Evolutionary conservation across 2,888 invertebrate species (phyloP), one percentile per base, ranked within the genome.

Genomic region (Aphidius colemani): DNA sequence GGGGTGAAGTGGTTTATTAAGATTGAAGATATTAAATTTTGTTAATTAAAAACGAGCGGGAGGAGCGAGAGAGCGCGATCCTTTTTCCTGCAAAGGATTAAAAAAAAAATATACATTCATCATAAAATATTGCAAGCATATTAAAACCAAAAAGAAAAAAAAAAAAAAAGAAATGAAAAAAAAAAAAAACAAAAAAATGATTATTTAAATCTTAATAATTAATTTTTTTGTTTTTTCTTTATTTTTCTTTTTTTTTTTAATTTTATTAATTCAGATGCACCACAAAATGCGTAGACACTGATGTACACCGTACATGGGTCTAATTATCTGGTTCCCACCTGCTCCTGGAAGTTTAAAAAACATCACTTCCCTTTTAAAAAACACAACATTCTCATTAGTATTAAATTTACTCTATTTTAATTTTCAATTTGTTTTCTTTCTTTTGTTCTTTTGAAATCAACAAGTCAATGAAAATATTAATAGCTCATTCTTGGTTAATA

Each of bases 171-270:
- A 13, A 13, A 13, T 13, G 13, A 13, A 30, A 79, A 82, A 82
- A 82, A 80, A 30, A 30, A 30, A 30, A 30, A 30, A 76, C 77
- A 82, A 79, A 81, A 82, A 82, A 79, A 80, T 78, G 80, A 81
- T 79, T 78, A 58, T 30, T 79, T 80, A 81, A 84, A 84, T 84
- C 84, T 85, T 83, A 80, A 82, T 83, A 80, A 82, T 84, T 83
- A 84, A 85, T 46, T 45, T 46, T 74, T 77, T 76, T 46, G 46
- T 63, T 63, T 49, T 61, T 57, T 61, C 44, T 61, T 53, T 59
- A 53, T 46, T n/a, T n/a, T 59, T 53, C 46, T 53, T 13, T 60
- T 53, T 60, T 60, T 45, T n/a, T 53, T 65, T 59, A 10, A 50
- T 74, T 71, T 70, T 71, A 71, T 67, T 63, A 77, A 81, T 80